Conservation (phyloP, 37 sponge, comb jelly and placozoan genomes). For the Chondrosia reniformis region DNA sequence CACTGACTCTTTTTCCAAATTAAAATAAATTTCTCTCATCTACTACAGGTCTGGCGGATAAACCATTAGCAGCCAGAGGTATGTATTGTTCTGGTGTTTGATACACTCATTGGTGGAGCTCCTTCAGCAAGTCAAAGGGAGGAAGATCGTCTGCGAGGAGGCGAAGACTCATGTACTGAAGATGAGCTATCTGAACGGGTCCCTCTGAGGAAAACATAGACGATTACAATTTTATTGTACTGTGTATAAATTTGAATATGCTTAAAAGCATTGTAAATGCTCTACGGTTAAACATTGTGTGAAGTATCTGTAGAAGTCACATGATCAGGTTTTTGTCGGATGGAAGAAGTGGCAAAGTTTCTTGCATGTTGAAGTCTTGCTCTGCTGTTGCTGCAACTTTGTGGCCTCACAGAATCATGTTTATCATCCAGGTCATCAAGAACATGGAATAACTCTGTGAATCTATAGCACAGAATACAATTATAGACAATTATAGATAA, state of each 20-base stretch:
- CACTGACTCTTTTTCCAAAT: too few relatives aligned
- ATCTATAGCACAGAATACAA: neutral
- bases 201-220: neutral
- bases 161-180: too few relatives aligned
- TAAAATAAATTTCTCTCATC: neutral
- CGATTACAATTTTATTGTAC: neutral
- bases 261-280: too few relatives aligned
- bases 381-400: neutral
- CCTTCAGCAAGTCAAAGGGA: too few relatives aligned
- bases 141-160: too few relatives aligned
- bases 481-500: neutral
- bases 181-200: neutral
- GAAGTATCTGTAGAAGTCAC: neutral
- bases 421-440: neutral
- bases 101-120: too few relatives aligned
- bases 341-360: neutral
- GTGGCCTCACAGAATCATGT: neutral
- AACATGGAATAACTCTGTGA: neutral
- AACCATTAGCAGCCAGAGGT: conserved; percentile 19
- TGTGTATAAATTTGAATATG: neutral
- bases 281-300: neutral
- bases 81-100: neutral
- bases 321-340: neutral
- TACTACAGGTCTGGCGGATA: neutral
- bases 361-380: neutral